These are phyloP conservation scores for Allolobophora icterica DNA, from an alignment of 2,888 invertebrate genomes.

Conservation along the genomic window DNA sequence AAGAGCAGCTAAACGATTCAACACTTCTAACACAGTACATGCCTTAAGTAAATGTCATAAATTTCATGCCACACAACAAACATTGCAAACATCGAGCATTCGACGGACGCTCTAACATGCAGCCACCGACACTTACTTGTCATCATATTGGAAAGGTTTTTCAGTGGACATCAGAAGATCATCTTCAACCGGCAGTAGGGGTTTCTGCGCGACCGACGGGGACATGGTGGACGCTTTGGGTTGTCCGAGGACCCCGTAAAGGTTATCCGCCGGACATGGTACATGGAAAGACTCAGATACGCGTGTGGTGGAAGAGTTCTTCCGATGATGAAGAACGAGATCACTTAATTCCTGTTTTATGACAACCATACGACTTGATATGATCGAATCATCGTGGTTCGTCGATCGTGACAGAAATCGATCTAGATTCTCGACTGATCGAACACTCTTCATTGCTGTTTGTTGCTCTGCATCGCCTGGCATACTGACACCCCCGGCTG, in stretches of 20 bases:
- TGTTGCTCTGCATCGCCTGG: background rate
- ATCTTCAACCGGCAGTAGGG: background rate
- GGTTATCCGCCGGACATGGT: background rate
- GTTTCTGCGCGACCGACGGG: too few relatives aligned
- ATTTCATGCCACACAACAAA: background rate
- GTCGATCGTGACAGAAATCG: background rate
- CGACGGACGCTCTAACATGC: constrained; percentile 2
- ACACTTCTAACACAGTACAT: background rate
- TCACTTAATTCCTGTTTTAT: background rate
- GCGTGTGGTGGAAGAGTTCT: background rate
- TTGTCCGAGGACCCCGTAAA: background rate
- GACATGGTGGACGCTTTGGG: too few relatives aligned
- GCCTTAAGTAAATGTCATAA: background rate
- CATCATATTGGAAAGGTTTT: background rate
- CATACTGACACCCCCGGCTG: background rate
- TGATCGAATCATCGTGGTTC: background rate
- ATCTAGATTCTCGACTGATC: background rate
- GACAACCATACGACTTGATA: background rate
- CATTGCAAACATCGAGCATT: background rate
- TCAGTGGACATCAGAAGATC: background rate
- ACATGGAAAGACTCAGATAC: background rate
- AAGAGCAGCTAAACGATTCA: too few relatives aligned
- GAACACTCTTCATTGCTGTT: too few relatives aligned
- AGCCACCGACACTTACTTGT: background rate
- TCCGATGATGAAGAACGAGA: background rate